Base-by-base conservation (phyloP, 2,888 invertebrate genomes). In the Eilema depressum region DNA sequence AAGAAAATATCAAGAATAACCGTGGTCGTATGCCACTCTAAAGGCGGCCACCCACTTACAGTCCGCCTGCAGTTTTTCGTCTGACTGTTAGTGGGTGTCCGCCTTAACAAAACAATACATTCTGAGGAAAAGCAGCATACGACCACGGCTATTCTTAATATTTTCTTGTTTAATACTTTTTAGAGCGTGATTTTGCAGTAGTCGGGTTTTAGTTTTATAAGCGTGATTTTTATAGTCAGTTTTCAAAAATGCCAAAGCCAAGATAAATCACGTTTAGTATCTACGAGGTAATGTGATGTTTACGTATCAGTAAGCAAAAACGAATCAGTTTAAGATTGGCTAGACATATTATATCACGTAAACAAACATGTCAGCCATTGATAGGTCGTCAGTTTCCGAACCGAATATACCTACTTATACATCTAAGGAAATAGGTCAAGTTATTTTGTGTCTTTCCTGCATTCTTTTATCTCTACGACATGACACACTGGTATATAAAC, bases 331-430 rank as follows among this genome's bases (percentile, higher is more conserved):
- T 53, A n/a, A n/a, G 2, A 1, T 53, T n/a, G 53, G 10, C 2
- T 53, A 53, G 5, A 53, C 17, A n/a, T 20, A 53, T 53, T 20
- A 59, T 26, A 59, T 4, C 26, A 14, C 14, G 25, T 59, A 5
- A 59, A 59, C 57, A 25, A 59, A 26, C 57, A 26, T 59, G 23
- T 59, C 26, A 59, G 57, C 25, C 25, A 59, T 17, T 59, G 57
- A 59, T 59, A 59, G 17, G 57, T 4, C 12, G 26, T 59, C 25
- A 59, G 26, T 17, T 25, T 11, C 7, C 20, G n/a, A 10, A n/a
- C 53, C n/a, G n/a, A 53, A 53, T 53, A 53, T 10, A 53, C 53
- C 7, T 47, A 20, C 53, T 20, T 47, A 20, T 7, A 47, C 47
- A 47, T 47, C 12, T 59, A 26, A 59, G 8, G 12, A 26, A 59